Evolutionary conservation across 2,113 vertebrate species (phyloP).

Genomic region (Pachypanchax playfairii): DNA sequence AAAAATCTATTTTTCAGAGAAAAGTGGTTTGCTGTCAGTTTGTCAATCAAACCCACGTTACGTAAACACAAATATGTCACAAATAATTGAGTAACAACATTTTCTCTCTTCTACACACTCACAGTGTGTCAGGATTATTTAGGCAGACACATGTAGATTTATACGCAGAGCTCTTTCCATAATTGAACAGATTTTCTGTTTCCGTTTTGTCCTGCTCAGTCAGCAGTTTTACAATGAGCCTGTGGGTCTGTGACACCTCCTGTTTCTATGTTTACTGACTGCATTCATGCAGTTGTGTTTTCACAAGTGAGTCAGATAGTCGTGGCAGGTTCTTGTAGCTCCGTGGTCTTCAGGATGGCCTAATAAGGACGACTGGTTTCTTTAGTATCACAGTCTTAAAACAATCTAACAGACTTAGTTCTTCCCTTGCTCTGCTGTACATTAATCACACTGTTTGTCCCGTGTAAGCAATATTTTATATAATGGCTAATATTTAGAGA

Average conservation of each 20-base stretch:
- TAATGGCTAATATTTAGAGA: background rate
- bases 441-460: background rate
- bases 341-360: conserved; percentile 14
- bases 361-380: background rate
- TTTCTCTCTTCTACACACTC: background rate
- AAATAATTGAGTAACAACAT: conserved; percentile 34
- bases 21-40: conserved; percentile 7
- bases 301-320: background rate
- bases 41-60: conserved; percentile 31
- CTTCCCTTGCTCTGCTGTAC: too few relatives aligned
- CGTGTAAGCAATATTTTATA: background rate
- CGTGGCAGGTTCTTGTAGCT: conserved; percentile 14
- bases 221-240: conserved; percentile 64
- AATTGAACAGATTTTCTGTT: conserved; percentile 77
- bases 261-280: conserved; percentile 27
- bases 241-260: conserved; percentile 33
- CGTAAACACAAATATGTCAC: conserved; percentile 39
- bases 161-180: conserved; percentile 75
- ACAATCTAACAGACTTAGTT: too few relatives aligned
- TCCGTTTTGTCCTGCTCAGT: conserved; percentile 63
- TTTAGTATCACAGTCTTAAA: too few relatives aligned
- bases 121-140: conserved; percentile 64
- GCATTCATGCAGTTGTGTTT: background rate
- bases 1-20: background rate
- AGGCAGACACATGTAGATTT: conserved; percentile 75